Evolutionary conservation across 1,140 invertebrate species (phyloP), one percentile per base, ranked within the genome.

Genomic region (Conus betulinus): DNA sequence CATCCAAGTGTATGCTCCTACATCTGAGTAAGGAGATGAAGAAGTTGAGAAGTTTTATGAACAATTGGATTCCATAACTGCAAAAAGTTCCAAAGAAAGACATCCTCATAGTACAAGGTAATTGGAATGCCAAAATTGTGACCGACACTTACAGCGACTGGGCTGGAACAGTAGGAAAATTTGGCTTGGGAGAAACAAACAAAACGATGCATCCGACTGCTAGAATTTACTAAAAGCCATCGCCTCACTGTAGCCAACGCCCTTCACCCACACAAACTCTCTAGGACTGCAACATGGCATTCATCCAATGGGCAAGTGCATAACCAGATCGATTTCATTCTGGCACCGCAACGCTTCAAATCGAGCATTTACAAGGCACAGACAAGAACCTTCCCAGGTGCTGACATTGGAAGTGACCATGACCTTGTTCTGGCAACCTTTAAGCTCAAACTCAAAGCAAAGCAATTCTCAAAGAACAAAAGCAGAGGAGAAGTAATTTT

Each of bases 1-100:
- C 25, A 67, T 91, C 11, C 84, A 90, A 25, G 89, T 87, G 13
- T 91, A 39, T 39, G 39, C 39, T 39, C 39, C 39, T 39, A 39
- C 39, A 39, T 39, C 39, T 39, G 39, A 39, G 90, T 84, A 90
- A 51, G 27, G 39, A 51, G 88, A 90, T 60, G 52, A 93, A 51
- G 92, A 92, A n/a, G 89, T 96, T 60, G 82, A 93, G 53, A 51
- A 91, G 20, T 90, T 96, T 25, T 95, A 95, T n/a, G 83, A 92
- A 55, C 17, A 87, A 11, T 15, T 88, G 17, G 39, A 87, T 3
- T 10, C 81, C 74, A n/a, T 88, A 4, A 71, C 76, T 15, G 60
- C 60, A 13, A 55, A 85, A 25, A 51, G n/a, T 57, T 23, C 89
- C 90, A 52, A 90, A 90, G 83, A 89, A 89, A 60, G 84, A 90